Evolutionary conservation across 2,888 invertebrate species (phyloP).

Genomic region (Corythucha ciliata): DNA sequence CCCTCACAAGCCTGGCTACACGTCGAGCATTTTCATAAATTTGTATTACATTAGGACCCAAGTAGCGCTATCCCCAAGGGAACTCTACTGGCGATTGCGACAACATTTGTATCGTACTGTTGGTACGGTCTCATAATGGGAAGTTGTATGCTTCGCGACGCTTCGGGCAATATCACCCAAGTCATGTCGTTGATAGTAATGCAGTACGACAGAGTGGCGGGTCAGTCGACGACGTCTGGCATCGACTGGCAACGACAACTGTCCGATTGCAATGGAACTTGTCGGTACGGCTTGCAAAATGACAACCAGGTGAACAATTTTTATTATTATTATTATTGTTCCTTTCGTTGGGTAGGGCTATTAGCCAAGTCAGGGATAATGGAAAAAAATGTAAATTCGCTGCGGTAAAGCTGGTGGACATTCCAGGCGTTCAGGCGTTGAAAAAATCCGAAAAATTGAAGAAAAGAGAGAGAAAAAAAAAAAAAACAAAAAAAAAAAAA

Average conservation of each 20-base stretch:
- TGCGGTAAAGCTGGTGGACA: no score
- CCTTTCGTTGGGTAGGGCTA: background rate
- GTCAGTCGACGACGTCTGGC: slow-evolving; percentile 71
- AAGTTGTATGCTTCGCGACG: slow-evolving; percentile 67
- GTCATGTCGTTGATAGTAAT: no score
- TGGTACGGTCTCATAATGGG: slow-evolving; percentile 68
- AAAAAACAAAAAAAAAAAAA: no score
- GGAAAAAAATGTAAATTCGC: no score
- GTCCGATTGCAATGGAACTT: slow-evolving; percentile 48
- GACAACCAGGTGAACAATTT: slow-evolving; percentile 60
- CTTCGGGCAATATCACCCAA: slow-evolving; percentile 59
- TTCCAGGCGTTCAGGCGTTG: no score
- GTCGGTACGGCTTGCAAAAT: slow-evolving; percentile 64
- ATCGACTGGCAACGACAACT: slow-evolving; percentile 49
- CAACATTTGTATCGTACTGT: slow-evolving; percentile 81
- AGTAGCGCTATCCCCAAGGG: slow-evolving; percentile 84
- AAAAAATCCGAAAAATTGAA: no score
- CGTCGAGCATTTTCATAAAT: slow-evolving; percentile 15
- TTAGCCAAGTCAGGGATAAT: no score
- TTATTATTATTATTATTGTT: slow-evolving; percentile 1
- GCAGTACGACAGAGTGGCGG: no score
- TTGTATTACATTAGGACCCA: slow-evolving; percentile 59
- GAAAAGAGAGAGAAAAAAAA: no score
- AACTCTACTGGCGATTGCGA: slow-evolving; percentile 77
- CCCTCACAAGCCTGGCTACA: background rate